phyloP scores from a whole-genome alignment of 2,888 invertebrate species.

The Drosophila melanosoma region DNA sequence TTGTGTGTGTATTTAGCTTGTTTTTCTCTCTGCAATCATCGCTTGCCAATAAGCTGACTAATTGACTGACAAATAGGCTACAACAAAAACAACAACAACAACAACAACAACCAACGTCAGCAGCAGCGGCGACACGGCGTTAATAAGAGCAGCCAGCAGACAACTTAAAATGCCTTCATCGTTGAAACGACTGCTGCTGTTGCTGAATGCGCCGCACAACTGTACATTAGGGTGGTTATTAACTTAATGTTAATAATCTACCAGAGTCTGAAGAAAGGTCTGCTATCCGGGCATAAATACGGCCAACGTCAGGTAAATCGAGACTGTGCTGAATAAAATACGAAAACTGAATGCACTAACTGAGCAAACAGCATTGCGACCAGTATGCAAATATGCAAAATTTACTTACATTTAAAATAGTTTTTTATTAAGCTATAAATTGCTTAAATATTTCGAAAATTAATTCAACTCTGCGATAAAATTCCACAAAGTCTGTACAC shows the following conservation, averaged over 20 bases:
- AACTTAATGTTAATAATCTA: constrained; percentile 61
- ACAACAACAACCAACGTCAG: constrained; percentile 42
- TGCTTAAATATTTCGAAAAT: constrained; percentile 1
- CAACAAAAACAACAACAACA: constrained; percentile 48
- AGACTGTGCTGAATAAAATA: not conserved
- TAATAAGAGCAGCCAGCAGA: constrained; percentile 71
- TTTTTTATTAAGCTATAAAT: not conserved
- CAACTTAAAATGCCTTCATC: constrained; percentile 60
- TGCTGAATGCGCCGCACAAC: constrained; percentile 63
- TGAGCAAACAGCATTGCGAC: not conserved
- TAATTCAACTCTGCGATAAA: not conserved
- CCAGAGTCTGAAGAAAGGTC: constrained; percentile 6
- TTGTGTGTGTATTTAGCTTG: constrained; percentile 71
- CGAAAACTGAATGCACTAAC: constrained; percentile 6
- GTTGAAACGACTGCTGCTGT: constrained; percentile 12
- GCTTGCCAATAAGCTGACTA: constrained; percentile 80
- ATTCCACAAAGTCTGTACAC: constrained; percentile 11
- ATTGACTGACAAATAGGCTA: constrained; percentile 78
- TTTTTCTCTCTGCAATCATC: constrained; percentile 78
- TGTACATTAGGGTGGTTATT: constrained; percentile 78
- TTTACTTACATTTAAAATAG: not conserved
- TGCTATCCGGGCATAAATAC: constrained; percentile 1
- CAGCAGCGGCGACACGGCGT: constrained; percentile 45
- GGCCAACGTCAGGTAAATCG: constrained; percentile 1
- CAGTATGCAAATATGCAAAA: constrained; percentile 4